A percentile compares a stretch with the other conserved stretches of the same genome.
These are phyloP conservation scores for Trogon melanurus DNA, from an alignment of 2,113 vertebrate genomes.

Conservation along the genomic window DNA sequence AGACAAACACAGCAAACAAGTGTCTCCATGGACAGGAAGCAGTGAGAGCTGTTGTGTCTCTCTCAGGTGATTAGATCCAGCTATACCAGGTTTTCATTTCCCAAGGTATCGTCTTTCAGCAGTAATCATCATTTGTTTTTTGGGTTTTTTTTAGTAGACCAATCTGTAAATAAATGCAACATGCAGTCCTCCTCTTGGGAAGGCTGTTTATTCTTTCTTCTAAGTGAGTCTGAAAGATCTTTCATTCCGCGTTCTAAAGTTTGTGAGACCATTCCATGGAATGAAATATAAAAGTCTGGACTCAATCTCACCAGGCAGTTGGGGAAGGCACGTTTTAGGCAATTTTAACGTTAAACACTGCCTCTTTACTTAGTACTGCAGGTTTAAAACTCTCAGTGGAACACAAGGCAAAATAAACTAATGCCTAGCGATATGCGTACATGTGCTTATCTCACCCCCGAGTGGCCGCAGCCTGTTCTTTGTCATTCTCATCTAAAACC, in stretches of 20 bases:
- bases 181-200: background rate
- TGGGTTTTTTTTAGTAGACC: background rate
- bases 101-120: background rate
- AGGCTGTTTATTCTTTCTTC: background rate
- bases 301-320: background rate
- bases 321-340: background rate
- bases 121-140: background rate
- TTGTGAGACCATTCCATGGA: background rate
- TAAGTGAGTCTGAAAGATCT: background rate
- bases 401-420: background rate
- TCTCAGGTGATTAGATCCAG: background rate
- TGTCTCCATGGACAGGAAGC: background rate
- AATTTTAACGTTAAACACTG: background rate
- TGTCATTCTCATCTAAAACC: background rate
- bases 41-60: background rate
- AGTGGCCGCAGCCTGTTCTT: background rate
- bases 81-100: background rate
- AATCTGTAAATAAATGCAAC: background rate
- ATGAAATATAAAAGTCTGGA: background rate
- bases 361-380: background rate
- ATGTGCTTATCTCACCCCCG: accelerated
- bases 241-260: background rate
- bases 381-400: background rate
- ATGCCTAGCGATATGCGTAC: background rate
- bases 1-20: background rate